Percentiles rank a stretch among this genome's conserved stretches.
Evolutionary conservation across 1,140 invertebrate species (phyloP).

Genomic region (Mercenaria mercenaria): DNA sequence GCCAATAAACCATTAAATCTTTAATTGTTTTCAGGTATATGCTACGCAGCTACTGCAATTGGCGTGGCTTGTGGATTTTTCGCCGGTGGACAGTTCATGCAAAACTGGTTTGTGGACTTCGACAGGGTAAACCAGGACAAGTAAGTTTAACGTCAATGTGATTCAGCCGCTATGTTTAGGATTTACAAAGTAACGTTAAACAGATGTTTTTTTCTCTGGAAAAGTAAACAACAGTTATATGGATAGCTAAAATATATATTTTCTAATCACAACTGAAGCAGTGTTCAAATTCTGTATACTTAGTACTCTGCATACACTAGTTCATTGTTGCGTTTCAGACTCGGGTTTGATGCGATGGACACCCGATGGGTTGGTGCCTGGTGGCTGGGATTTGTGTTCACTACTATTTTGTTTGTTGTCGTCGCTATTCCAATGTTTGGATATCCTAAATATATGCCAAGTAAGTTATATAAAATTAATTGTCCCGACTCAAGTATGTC

Average conservation of each 20-base stretch:
- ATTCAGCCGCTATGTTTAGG: too few relatives aligned
- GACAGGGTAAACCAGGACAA: slow-evolving; percentile 63
- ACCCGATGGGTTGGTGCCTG: slow-evolving; percentile 77
- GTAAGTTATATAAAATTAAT: slow-evolving; percentile 52
- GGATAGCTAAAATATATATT: too few relatives aligned
- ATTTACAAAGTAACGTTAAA: too few relatives aligned
- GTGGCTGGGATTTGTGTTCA: slow-evolving; percentile 75
- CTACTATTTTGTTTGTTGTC: slow-evolving; percentile 62
- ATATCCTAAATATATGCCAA: slow-evolving; percentile 73
- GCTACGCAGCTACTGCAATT: slow-evolving; percentile 74
- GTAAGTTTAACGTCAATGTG: slow-evolving; percentile 1
- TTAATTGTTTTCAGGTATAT: slow-evolving; percentile 73
- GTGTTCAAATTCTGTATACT: too few relatives aligned
- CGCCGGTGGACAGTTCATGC: slow-evolving; percentile 71
- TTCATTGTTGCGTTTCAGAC: slow-evolving; percentile 32
- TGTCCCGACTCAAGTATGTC: too few relatives aligned
- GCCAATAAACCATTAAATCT: too few relatives aligned
- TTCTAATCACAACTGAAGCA: too few relatives aligned
- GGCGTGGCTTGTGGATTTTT: slow-evolving; percentile 77
- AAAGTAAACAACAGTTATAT: too few relatives aligned
- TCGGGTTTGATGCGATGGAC: slow-evolving; percentile 71
- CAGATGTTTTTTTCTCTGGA: too few relatives aligned
- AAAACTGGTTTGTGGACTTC: slow-evolving; percentile 74
- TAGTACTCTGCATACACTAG: too few relatives aligned
- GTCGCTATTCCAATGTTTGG: slow-evolving; percentile 71